phyloP scores from a whole-genome alignment of 2,888 invertebrate genomes.

The Lampropteryx suffumata region DNA sequence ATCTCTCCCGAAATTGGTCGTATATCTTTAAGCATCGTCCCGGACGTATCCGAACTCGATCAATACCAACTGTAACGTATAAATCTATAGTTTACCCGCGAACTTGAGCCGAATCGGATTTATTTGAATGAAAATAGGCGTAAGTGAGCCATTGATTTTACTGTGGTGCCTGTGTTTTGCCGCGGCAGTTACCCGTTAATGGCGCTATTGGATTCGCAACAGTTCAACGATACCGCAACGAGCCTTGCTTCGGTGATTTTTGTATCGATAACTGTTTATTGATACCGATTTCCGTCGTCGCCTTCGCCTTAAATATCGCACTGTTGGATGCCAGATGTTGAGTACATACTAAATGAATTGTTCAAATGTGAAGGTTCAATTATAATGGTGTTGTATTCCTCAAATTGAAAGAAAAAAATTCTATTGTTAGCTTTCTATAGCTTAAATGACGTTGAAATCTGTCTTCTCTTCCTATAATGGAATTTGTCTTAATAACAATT shows the following conservation, averaged over 20 bases:
- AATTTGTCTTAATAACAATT: too few relatives aligned
- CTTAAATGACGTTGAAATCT: too few relatives aligned
- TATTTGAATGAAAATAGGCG: constrained; percentile 57
- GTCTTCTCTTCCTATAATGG: too few relatives aligned
- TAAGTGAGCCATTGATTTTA: constrained; percentile 66
- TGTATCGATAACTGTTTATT: constrained; percentile 28
- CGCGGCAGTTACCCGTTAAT: constrained; percentile 59
- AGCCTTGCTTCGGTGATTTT: constrained; percentile 32
- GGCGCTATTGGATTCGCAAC: constrained; percentile 58
- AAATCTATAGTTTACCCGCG: constrained; percentile 44
- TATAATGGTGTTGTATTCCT: too few relatives aligned
- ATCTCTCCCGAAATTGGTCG: constrained; percentile 49
- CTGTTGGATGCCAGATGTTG: too few relatives aligned
- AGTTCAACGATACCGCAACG: constrained; percentile 51
- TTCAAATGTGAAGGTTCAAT: too few relatives aligned
- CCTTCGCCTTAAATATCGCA: too few relatives aligned
- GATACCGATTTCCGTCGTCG: constrained; percentile 5
- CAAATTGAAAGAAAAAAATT: too few relatives aligned
- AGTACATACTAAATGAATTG: too few relatives aligned
- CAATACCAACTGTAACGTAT: constrained; percentile 39
- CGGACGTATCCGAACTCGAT: constrained; percentile 38
- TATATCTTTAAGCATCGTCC: constrained; percentile 42
- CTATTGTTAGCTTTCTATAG: too few relatives aligned
- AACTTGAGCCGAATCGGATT: constrained; percentile 47
- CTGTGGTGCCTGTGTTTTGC: constrained; percentile 56